Percentiles rank a stretch among this genome's conserved stretches.
These are phyloP conservation scores for Monopis laevigella DNA, from an alignment of 2,888 invertebrate genomes.

Conservation along the genomic window DNA sequence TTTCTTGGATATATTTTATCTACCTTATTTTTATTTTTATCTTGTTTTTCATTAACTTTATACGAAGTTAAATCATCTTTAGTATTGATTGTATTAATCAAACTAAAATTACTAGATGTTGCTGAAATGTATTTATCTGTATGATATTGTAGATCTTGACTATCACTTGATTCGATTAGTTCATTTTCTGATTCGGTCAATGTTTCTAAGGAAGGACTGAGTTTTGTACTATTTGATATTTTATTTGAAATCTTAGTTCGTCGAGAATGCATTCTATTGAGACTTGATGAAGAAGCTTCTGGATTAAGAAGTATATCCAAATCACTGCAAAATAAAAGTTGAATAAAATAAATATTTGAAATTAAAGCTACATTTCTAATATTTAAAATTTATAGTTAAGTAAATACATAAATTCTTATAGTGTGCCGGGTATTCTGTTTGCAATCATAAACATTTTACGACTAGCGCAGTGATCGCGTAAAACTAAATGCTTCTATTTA, in stretches of 20 bases:
- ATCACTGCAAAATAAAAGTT: conserved; percentile 22
- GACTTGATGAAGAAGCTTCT: conserved; percentile 23
- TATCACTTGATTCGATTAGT: conserved; percentile 20
- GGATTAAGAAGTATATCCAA: conserved; percentile 22
- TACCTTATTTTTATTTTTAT: no score
- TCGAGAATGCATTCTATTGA: conserved; percentile 19
- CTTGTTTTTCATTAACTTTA: no score
- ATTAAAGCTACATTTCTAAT: no score
- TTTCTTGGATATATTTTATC: conserved; percentile 33
- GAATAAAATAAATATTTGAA: no score
- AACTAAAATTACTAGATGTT: conserved; percentile 35
- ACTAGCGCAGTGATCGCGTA: background rate
- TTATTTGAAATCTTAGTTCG: conserved; percentile 27
- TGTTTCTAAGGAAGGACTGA: conserved; percentile 25
- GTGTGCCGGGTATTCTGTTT: no score
- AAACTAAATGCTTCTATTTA: no score
- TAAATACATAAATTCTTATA: no score
- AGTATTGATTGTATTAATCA: conserved; percentile 22
- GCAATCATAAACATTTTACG: background rate
- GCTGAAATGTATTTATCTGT: conserved; percentile 38
- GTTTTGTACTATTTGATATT: conserved; percentile 29
- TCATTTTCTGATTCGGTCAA: conserved; percentile 29
- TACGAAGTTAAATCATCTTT: no score
- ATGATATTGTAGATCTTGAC: conserved; percentile 21
- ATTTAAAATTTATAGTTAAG: no score